phyloP scores from a whole-genome alignment of 2,113 vertebrate species.

The Psephotus haematonotus region DNA sequence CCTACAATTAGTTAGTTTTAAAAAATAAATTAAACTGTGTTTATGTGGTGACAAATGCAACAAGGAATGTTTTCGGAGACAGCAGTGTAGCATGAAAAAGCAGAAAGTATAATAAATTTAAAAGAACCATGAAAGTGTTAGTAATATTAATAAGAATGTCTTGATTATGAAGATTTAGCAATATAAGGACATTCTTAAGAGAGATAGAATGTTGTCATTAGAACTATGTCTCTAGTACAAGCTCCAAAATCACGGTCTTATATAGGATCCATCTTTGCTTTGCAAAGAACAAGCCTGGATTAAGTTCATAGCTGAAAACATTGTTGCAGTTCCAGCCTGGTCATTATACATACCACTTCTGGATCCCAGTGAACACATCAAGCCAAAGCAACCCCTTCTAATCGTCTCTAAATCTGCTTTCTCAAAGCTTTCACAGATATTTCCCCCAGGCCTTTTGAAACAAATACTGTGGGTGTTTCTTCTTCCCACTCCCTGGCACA shows the following conservation, averaged over 20 bases:
- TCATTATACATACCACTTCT: not conserved
- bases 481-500: not conserved
- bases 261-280: not conserved
- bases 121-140: not conserved
- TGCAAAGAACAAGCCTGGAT: not conserved
- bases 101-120: not conserved
- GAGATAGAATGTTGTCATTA: not conserved
- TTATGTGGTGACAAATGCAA: not conserved
- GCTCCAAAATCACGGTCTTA: not conserved
- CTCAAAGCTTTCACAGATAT: not conserved
- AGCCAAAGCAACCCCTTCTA: not conserved
- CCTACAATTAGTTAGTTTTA: not conserved
- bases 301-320: not conserved
- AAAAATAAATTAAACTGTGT: not conserved
- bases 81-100: not conserved
- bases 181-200: not conserved
- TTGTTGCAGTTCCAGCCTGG: not conserved
- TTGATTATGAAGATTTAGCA: not conserved
- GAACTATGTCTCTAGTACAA: not conserved
- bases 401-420: not conserved
- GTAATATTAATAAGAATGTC: not conserved
- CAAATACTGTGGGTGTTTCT: not conserved
- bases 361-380: not conserved
- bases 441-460: not conserved
- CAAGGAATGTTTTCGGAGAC: not conserved